These are phyloP conservation scores for Arctopsyche grandis DNA, from an alignment of 1,140 invertebrate genomes.

Conservation along the genomic window DNA sequence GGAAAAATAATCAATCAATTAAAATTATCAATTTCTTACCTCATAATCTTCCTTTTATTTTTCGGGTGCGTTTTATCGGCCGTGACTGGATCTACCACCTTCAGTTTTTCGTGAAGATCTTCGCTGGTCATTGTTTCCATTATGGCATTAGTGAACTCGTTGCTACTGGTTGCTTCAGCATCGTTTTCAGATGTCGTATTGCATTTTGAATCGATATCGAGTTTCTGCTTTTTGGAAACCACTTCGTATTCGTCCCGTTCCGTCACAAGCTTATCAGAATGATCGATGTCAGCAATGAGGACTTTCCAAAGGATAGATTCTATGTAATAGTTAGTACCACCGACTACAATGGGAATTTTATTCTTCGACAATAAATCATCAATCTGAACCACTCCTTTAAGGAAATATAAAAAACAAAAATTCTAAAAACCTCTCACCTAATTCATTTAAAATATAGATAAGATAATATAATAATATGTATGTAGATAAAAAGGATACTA, in stretches of 20 bases:
- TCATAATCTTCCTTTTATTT: slow-evolving; percentile 83
- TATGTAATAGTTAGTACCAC: slow-evolving; percentile 99
- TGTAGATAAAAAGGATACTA: slow-evolving; percentile 72
- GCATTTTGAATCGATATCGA: slow-evolving; percentile 41
- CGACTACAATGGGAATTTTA: slow-evolving; percentile 93
- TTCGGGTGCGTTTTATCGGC: slow-evolving; percentile 88
- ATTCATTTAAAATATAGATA: background rate
- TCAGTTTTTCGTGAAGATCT: slow-evolving; percentile 76
- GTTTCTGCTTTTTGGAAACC: slow-evolving; percentile 57
- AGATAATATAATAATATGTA: slow-evolving; percentile 17
- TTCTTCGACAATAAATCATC: slow-evolving; percentile 75
- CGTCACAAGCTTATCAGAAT: slow-evolving; percentile 59
- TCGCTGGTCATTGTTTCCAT: slow-evolving; percentile 61
- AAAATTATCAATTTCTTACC: slow-evolving; percentile 69
- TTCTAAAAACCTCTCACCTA: no score
- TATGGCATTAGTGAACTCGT: slow-evolving; percentile 57
- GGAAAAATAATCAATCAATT: no score
- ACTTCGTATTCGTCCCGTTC: slow-evolving; percentile 53
- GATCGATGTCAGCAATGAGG: slow-evolving; percentile 70
- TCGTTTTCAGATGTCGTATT: background rate
- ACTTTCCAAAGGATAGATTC: slow-evolving; percentile 94
- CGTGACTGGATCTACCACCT: slow-evolving; percentile 79
- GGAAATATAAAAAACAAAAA: slow-evolving; percentile 11
- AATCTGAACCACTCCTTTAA: slow-evolving; percentile 68
- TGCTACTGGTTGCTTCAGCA: slow-evolving; percentile 1